A percentile compares a stretch with the other conserved stretches of the same genome.
These are phyloP conservation scores for Drosophila eohydei DNA, from an alignment of 2,888 invertebrate genomes.

Conservation along the genomic window DNA sequence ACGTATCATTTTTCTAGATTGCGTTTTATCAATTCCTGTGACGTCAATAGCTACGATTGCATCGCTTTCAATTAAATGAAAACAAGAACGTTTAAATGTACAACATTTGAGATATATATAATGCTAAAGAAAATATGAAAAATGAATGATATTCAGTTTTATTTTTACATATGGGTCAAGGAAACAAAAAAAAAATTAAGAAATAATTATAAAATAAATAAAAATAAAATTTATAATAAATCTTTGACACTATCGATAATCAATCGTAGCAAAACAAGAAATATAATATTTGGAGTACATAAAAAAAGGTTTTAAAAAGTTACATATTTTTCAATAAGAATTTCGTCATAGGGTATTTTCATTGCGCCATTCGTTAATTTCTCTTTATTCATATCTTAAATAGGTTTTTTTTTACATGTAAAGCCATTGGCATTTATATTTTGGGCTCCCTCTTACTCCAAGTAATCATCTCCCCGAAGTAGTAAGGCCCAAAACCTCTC, in stretches of 20 bases:
- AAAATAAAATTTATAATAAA: no score
- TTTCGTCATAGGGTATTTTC: background rate
- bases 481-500: background rate
- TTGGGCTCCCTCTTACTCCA: background rate
- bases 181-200: background rate
- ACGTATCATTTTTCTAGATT: slow-evolving; percentile 10
- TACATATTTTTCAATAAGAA: background rate
- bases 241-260: no score
- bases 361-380: background rate
- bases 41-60: slow-evolving; percentile 15
- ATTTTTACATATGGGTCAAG: slow-evolving; percentile 1
- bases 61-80: slow-evolving; percentile 7
- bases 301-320: no score
- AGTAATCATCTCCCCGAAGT: background rate
- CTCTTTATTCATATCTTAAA: background rate
- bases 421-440: background rate
- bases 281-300: no score
- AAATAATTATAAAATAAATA: no score
- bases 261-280: no score
- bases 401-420: background rate
- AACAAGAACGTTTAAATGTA: background rate
- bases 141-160: background rate
- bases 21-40: slow-evolving; percentile 2
- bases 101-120: background rate
- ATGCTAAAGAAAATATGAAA: background rate